Evolutionary conservation across 2,113 vertebrate genomes (phyloP), one percentile per base, ranked within the genome.

Genomic region (Aegithalos caudatus): DNA sequence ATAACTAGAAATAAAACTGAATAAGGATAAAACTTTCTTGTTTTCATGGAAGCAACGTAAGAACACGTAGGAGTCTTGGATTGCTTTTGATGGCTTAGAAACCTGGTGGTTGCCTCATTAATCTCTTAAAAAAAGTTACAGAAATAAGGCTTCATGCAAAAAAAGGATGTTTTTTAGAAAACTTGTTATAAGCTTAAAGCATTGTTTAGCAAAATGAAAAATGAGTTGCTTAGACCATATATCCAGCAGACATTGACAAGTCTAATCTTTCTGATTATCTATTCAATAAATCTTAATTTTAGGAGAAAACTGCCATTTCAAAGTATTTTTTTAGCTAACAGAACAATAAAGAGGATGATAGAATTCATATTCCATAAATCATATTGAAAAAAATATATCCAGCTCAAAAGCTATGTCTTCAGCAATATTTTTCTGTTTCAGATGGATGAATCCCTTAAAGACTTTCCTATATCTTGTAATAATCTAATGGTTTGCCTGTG

Each of bases 251-350:
- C 64, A 92, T 88, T 64, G 90, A 91, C 85, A 92, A 80, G 51
- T 88, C 24, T 94, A 96, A 96, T 95, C 74, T 92, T 91, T 88
- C 74, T 92, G 88, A 96, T 97, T 93, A 93, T 88, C 74, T 83
- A 54, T 92, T 78, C 92, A 93, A 92, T 96, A 94, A 94, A 96
- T 94, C 96, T 94, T 95, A 95, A 93, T 95, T 96, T 93, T 77
- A 64, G 92, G 78, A 77, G 56, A 62, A 94, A 93, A 37, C 54
- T 94, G 90, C 17, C 67, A 71, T 83, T 95, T 92, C 38, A 70
- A 80, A 80, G 35, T 31, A 29, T 73, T 16, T 67, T 95, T 95
- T 77, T n/a, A 70, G 74, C 64, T 64, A 94, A 38, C 25, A 86
- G 82, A 90, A 90, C 47, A 87, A 65, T 87, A 91, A 87, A 85